phyloP scores from a whole-genome alignment of 2,888 invertebrate species.

The Catocala fraxini region DNA sequence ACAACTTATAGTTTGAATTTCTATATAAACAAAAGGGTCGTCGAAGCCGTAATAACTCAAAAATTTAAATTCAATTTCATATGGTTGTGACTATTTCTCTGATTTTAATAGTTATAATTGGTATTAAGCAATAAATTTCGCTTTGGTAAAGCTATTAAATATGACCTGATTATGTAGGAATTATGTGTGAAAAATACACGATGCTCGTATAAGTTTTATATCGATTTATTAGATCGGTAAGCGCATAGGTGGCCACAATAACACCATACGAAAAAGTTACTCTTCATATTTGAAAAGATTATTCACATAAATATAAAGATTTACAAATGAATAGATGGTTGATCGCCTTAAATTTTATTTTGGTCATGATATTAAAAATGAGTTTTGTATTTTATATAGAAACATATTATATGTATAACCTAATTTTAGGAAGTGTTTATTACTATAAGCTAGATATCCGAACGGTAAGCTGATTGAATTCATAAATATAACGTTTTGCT shows the following conservation, averaged over 20 bases:
- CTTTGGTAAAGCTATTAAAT: conserved; percentile 12
- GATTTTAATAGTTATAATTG: conserved; percentile 33
- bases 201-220: neutral
- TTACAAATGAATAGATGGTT: too few relatives aligned
- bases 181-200: conserved; percentile 6
- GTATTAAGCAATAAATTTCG: conserved; percentile 20
- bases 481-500: too few relatives aligned
- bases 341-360: too few relatives aligned
- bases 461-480: too few relatives aligned
- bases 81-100: conserved; percentile 21
- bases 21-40: conserved; percentile 12
- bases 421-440: too few relatives aligned
- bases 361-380: too few relatives aligned
- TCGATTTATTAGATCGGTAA: neutral
- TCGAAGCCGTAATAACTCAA: conserved; percentile 33
- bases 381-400: too few relatives aligned
- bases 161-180: conserved; percentile 8
- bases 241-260: conserved; percentile 1
- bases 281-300: neutral
- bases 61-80: conserved; percentile 37
- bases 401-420: too few relatives aligned
- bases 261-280: neutral
- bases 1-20: neutral
- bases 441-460: too few relatives aligned
- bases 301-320: too few relatives aligned